phyloP scores from a whole-genome alignment of 2,888 invertebrate genomes.

The Rhimphoctona megacephalus region DNA sequence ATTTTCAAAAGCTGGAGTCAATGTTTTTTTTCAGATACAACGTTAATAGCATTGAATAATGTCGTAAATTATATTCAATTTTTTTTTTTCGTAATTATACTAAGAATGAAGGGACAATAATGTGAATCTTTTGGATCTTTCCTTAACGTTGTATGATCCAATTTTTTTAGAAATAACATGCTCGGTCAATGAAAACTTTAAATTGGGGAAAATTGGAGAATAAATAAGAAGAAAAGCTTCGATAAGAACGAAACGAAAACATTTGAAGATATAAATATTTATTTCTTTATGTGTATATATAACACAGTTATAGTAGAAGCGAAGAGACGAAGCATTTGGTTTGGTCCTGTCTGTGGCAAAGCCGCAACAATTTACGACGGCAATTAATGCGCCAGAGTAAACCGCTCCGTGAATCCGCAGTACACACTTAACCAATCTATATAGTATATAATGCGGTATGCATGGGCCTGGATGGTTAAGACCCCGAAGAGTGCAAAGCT shows the following conservation, averaged over 20 bases:
- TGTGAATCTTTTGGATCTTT: neutral
- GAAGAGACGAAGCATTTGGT: constrained; percentile 65
- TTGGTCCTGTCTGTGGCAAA: constrained; percentile 75
- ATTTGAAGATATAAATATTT: constrained; percentile 1
- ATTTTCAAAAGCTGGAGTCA: neutral
- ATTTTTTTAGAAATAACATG: neutral
- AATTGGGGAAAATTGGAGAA: neutral
- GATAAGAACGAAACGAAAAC: neutral
- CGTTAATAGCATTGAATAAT: no score
- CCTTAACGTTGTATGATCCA: neutral
- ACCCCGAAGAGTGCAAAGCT: constrained; percentile 57
- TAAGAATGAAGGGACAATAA: neutral
- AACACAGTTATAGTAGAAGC: constrained; percentile 31
- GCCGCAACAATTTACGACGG: constrained; percentile 85
- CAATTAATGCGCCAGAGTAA: constrained; percentile 84
- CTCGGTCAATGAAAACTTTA: neutral
- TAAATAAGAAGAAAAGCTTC: neutral
- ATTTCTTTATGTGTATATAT: constrained; percentile 2
- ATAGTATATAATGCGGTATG: constrained; percentile 64
- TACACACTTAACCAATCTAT: constrained; percentile 59
- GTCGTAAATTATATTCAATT: no score
- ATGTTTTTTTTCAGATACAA: no score
- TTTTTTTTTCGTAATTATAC: neutral
- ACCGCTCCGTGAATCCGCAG: constrained; percentile 76
- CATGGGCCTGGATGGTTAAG: constrained; percentile 61